Evolutionary conservation across 2,797 vertebrate species (phyloP), one percentile per base, ranked within the genome.

Genomic region (Sylvilagus floridanus): DNA sequence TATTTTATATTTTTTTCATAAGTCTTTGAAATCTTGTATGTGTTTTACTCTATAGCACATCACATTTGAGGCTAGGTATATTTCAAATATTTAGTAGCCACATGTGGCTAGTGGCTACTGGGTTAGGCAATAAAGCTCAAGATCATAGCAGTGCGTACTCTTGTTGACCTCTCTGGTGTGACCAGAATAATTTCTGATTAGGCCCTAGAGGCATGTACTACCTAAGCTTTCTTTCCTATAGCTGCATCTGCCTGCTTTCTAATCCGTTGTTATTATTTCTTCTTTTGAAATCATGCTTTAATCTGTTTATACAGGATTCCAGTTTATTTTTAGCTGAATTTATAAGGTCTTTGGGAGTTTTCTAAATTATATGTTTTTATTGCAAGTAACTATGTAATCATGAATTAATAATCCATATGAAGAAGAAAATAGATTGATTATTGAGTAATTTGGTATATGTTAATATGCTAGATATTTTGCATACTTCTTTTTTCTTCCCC

Each of bases 331-430:
- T 54, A 57, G 17, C 13, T 63, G 86, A 89, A 37, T 35, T 89
- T 84, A 52, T 22, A 85, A 79, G 50, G 66, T 52, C 26, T 47
- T 37, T 71, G 75, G 54, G 78, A 79, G 21, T 89, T 89, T 79
- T 85, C 35, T 73, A 62, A 78, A 79, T 84, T 66, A 60, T 88
- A 92, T 94, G 4, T 63, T 91, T 87, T 95, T 72, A 92, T 73
- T 78, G 60, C 60, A 68, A 79, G 66, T 84, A 57, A 78, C 16
- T 88, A 50, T 84, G 32, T 84, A 63, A 85, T 60, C 90, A 68
- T 68, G 72, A 88, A 60, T 92, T 30, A 79, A 62, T 88, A 88
- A 63, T 60, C 30, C 30, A n/a, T 62, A 60, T 32, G 16, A 66
- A 47, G 81, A 89, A 84, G 60, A 26, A 75, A 85, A 32, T 8